Conservation (phyloP, 2,797 vertebrate genomes). For the Margarornis squamiger region DNA sequence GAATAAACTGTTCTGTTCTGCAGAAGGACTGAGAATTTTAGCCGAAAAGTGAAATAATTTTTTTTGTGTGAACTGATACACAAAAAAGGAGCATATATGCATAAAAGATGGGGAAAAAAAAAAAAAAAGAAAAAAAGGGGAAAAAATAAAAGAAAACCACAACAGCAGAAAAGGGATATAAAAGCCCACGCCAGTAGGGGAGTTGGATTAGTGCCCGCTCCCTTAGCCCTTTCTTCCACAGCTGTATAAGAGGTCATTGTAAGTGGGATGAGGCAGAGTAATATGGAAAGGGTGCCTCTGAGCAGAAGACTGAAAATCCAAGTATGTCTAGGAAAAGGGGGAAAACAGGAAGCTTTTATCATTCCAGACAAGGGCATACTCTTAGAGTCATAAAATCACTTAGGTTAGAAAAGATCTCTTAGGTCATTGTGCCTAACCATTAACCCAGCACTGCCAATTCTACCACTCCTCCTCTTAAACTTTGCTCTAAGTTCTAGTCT, state of each 20-base stretch:
- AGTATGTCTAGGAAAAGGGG: background rate
- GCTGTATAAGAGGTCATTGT: background rate
- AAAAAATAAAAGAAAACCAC: fast-evolving
- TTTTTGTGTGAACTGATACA: background rate
- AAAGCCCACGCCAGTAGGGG: background rate
- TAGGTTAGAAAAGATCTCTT: background rate
- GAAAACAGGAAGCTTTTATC: background rate
- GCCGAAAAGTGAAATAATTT: background rate
- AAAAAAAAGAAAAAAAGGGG: fast-evolving
- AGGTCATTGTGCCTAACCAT: background rate
- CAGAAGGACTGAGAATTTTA: background rate
- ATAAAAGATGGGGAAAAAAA: fast-evolving
- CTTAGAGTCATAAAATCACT: background rate
- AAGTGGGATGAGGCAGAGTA: background rate
- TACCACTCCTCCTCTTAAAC: background rate
- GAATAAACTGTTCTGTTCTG: background rate
- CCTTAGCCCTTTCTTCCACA: background rate
- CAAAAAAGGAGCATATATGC: background rate
- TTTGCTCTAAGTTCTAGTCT: background rate
- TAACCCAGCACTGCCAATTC: background rate
- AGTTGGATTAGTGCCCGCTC: background rate
- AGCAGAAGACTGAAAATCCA: background rate
- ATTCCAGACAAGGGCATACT: background rate
- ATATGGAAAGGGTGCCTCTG: background rate
- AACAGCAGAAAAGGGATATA: background rate